phyloP scores from a whole-genome alignment of 2,888 invertebrate genomes.

The Cerastoderma edule region DNA sequence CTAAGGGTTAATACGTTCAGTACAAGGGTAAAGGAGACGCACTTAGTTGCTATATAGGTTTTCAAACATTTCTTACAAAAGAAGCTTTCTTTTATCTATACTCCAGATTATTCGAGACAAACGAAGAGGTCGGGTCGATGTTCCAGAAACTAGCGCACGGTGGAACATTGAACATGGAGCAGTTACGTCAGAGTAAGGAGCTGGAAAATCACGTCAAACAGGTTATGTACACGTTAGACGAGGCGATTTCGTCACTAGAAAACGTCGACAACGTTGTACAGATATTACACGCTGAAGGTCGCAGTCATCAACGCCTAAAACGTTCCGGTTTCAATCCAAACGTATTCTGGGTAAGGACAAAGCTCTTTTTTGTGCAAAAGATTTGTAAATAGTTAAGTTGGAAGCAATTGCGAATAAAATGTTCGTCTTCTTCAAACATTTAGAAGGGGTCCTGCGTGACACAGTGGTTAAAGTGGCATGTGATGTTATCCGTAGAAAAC shows the following conservation, averaged over 20 bases:
- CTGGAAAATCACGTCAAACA: constrained; percentile 93
- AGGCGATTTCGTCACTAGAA: constrained; percentile 94
- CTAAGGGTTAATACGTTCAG: no score
- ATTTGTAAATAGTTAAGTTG: no score
- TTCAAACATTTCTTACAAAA: no score
- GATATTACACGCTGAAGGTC: constrained; percentile 92
- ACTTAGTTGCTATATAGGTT: no score
- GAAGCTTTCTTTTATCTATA: no score
- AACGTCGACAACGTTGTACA: constrained; percentile 93
- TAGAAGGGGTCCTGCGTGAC: no score
- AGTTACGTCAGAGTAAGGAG: constrained; percentile 92
- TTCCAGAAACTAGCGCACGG: constrained; percentile 62
- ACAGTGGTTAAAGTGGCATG: no score
- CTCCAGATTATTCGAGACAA: constrained; percentile 74
- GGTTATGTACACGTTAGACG: constrained; percentile 95
- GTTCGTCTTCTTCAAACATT: no score
- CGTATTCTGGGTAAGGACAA: constrained; percentile 92
- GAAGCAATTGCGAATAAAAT: no score
- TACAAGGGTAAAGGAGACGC: no score
- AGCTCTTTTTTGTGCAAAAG: no score
- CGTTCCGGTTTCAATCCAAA: constrained; percentile 89
- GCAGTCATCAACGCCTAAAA: constrained; percentile 91
- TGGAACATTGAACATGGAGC: constrained; percentile 87
- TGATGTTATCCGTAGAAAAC: no score
- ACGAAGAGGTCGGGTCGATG: constrained; percentile 63